Conservation (phyloP, 2,888 invertebrate genomes). For the Archips crataeganus region DNA sequence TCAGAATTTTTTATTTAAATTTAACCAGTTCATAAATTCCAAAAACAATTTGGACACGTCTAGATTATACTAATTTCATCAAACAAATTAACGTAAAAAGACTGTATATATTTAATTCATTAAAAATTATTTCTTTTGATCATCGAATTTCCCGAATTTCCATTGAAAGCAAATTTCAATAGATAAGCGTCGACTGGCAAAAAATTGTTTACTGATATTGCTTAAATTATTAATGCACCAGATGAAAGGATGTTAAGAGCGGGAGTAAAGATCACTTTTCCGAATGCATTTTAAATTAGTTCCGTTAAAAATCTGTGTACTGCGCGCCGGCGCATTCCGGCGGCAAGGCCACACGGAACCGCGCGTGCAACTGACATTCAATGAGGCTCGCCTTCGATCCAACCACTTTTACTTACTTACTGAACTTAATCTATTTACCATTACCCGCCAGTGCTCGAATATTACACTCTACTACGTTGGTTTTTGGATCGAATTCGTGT, state of each 20-base stretch:
- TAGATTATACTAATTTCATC: no score
- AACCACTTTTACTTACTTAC: constrained; percentile 52
- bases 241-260: background rate
- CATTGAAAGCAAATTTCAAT: no score
- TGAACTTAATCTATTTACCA: constrained; percentile 17
- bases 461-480: background rate
- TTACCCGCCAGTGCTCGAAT: background rate
- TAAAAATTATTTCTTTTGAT: no score
- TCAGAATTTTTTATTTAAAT: no score
- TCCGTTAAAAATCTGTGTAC: constrained; percentile 4
- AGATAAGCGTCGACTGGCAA: no score
- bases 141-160: no score
- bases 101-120: no score
- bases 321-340: constrained; percentile 22
- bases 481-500: background rate
- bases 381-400: constrained; percentile 62
- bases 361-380: constrained; percentile 41
- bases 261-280: background rate
- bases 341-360: constrained; percentile 69
- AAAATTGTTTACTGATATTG: no score
- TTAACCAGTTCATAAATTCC: no score
- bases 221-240: no score
- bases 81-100: no score
- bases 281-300: background rate
- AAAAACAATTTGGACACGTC: no score